These are phyloP conservation scores for Syrphus vitripennis DNA, from an alignment of 2,888 invertebrate species.

Conservation along the genomic window DNA sequence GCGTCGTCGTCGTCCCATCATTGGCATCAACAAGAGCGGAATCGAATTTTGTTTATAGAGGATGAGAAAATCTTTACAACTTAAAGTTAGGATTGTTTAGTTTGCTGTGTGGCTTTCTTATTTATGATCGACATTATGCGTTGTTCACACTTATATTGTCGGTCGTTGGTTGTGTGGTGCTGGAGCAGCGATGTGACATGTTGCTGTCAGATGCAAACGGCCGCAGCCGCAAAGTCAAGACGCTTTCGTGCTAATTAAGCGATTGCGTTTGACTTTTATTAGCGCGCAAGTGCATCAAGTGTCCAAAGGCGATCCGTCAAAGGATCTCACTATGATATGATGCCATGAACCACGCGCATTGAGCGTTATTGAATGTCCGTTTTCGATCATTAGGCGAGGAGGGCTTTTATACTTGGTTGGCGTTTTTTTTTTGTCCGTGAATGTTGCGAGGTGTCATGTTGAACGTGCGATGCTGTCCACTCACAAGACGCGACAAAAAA, in stretches of 20 bases:
- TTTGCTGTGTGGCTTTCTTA: slow-evolving; percentile 50
- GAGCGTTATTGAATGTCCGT: background rate
- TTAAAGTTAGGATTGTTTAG: background rate
- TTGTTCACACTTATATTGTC: slow-evolving; percentile 55
- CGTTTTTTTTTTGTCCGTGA: background rate
- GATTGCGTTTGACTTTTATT: slow-evolving; percentile 70
- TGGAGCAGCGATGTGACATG: slow-evolving; percentile 41
- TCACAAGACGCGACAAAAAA: slow-evolving; percentile 3
- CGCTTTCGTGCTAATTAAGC: slow-evolving; percentile 63
- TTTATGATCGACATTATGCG: slow-evolving; percentile 64
- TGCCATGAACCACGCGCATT: background rate
- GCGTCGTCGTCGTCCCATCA: background rate
- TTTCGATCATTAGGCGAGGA: background rate
- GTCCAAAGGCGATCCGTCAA: slow-evolving; percentile 41
- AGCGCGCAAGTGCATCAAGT: slow-evolving; percentile 48
- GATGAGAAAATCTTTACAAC: background rate
- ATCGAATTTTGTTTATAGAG: background rate
- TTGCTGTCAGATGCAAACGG: slow-evolving; percentile 35
- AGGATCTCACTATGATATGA: slow-evolving; percentile 43
- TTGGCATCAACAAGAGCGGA: background rate
- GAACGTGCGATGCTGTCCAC: slow-evolving; percentile 28
- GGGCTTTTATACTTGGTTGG: background rate
- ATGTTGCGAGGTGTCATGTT: slow-evolving; percentile 50
- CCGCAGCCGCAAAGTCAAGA: background rate
- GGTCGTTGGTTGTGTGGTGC: background rate